phyloP scores from a whole-genome alignment of 1,140 invertebrate genomes.

The Aphis craccivora region DNA sequence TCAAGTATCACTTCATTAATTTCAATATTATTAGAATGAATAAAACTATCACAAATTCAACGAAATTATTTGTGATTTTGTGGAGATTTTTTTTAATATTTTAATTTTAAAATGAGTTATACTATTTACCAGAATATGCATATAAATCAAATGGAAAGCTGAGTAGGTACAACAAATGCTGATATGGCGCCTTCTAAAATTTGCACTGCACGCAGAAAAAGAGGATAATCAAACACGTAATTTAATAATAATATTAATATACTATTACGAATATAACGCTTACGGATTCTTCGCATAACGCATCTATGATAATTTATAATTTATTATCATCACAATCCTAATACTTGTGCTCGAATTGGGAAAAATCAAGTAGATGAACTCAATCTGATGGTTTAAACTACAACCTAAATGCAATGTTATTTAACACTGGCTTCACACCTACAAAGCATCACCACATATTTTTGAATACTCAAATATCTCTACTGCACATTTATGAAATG shows the following conservation, averaged over 20 bases:
- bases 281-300: neutral
- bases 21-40: neutral
- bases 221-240: neutral
- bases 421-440: too few species aligned
- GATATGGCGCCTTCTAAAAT: neutral
- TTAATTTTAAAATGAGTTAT: neutral
- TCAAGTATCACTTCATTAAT: neutral
- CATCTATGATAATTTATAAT: neutral
- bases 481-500: too few species aligned
- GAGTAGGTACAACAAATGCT: neutral
- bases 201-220: neutral
- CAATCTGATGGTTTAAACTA: too few species aligned
- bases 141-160: neutral
- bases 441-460: too few species aligned
- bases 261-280: neutral
- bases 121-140: neutral
- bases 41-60: neutral
- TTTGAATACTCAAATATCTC: too few species aligned
- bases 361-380: too few species aligned
- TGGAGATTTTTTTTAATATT: neutral
- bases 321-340: neutral
- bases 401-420: too few species aligned
- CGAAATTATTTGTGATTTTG: neutral
- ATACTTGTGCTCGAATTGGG: neutral
- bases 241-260: neutral